Evolutionary conservation across 2,888 invertebrate species (phyloP).

Genomic region (Mylabris sibirica): DNA sequence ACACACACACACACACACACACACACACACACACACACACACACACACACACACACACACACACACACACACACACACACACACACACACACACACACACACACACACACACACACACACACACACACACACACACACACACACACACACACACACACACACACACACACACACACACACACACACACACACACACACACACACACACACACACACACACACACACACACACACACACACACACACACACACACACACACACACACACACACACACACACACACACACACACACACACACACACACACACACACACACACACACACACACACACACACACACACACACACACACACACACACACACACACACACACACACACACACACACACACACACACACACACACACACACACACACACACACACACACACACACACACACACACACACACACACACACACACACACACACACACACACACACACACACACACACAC

Average conservation of each 20-base stretch:
- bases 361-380: conserved; percentile 39
- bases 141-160: conserved; percentile 39
- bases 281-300: conserved; percentile 37
- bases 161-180: conserved; percentile 39
- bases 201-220: conserved; percentile 39
- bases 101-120: conserved; percentile 39
- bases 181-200: conserved; percentile 39
- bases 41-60: conserved; percentile 38
- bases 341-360: conserved; percentile 40
- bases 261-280: conserved; percentile 38
- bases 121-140: conserved; percentile 40
- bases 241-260: conserved; percentile 38
- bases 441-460: conserved; percentile 39
- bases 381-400: conserved; percentile 39
- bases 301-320: conserved; percentile 30
- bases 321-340: conserved; percentile 39
- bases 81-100: conserved; percentile 30
- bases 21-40: conserved; percentile 38
- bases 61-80: conserved; percentile 37
- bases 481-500: conserved; percentile 38
- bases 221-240: conserved; percentile 39
- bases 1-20: conserved; percentile 39
- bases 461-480: conserved; percentile 38
- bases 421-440: conserved; percentile 39
- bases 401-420: conserved; percentile 39